Conservation (phyloP, 2,113 vertebrate genomes). For the Motacilla alba region DNA sequence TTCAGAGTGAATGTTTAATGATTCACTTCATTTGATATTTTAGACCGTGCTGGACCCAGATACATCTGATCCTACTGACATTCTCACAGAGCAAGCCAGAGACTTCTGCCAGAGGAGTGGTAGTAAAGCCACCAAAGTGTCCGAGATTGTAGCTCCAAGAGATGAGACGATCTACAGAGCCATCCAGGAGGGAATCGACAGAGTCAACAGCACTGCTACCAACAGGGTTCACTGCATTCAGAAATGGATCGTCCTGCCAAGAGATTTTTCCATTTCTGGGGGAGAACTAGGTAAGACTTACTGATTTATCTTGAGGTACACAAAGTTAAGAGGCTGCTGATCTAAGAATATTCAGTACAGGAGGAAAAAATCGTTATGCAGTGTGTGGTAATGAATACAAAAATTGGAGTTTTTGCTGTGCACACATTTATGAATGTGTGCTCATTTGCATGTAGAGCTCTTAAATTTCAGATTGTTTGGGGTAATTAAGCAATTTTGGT, state of each 20-base stretch:
- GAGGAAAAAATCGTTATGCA: neutral
- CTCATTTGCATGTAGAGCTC: neutral
- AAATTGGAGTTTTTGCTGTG: neutral
- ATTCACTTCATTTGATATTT: neutral
- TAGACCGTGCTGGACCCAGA: constrained; percentile 78
- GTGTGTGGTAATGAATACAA: neutral
- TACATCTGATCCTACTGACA: constrained; percentile 80
- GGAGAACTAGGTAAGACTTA: constrained; percentile 83
- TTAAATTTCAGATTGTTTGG: neutral
- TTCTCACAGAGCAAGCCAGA: constrained; percentile 77
- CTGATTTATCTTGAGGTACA: neutral
- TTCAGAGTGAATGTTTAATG: neutral
- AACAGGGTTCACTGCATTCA: constrained; percentile 83
- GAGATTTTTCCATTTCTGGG: constrained; percentile 86
- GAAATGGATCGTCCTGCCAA: constrained; percentile 82
- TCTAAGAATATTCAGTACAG: neutral
- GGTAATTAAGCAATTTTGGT: neutral
- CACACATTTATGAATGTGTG: neutral
- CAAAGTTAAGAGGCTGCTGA: neutral
- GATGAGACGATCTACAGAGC: constrained; percentile 73
- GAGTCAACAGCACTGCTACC: constrained; percentile 73
- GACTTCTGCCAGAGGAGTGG: constrained; percentile 80
- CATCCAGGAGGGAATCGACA: constrained; percentile 81
- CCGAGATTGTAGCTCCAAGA: constrained; percentile 72
- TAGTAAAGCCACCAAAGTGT: constrained; percentile 78